Conservation (phyloP, 2,113 vertebrate species). For the Thymallus thymallus region DNA sequence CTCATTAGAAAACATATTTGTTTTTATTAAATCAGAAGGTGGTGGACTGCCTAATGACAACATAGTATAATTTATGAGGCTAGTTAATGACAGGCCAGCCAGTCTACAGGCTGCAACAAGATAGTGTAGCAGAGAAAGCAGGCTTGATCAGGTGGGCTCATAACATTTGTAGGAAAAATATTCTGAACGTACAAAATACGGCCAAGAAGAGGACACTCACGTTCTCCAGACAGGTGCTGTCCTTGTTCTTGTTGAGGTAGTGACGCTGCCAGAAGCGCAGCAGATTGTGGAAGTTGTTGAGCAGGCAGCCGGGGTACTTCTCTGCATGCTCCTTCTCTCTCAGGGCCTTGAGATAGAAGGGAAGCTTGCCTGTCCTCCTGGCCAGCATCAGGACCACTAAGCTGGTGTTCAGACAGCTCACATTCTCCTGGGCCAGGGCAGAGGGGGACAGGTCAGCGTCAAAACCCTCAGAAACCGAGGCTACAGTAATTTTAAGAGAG, state of each 20-base stretch:
- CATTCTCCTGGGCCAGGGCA: slow-evolving; percentile 80
- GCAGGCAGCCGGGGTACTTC: slow-evolving; percentile 91
- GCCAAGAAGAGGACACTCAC: slow-evolving; percentile 66
- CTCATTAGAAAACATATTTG: too few species aligned
- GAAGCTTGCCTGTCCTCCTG: slow-evolving; percentile 86
- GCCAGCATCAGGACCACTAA: slow-evolving; percentile 94
- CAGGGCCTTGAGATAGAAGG: slow-evolving; percentile 87
- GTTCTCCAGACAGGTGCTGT: slow-evolving; percentile 97
- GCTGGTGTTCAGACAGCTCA: slow-evolving; percentile 95
- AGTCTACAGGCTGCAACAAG: too few species aligned
- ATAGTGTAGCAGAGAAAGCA: too few species aligned
- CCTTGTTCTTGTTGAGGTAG: slow-evolving; percentile 99
- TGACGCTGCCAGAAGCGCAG: slow-evolving; percentile 97
- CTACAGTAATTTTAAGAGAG: neutral
- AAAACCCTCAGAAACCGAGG: neutral
- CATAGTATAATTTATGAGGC: too few species aligned
- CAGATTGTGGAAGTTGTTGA: slow-evolving; percentile 96
- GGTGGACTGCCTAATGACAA: too few species aligned
- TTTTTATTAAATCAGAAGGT: too few species aligned
- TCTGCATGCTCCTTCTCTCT: slow-evolving; percentile 90
- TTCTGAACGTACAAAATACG: too few species aligned
- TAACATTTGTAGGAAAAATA: too few species aligned
- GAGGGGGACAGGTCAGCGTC: neutral
- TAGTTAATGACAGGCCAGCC: too few species aligned
- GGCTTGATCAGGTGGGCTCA: too few species aligned